These are phyloP conservation scores for Drosophila bipectinata DNA, from an alignment of 1,140 invertebrate genomes.

Conservation along the genomic window DNA sequence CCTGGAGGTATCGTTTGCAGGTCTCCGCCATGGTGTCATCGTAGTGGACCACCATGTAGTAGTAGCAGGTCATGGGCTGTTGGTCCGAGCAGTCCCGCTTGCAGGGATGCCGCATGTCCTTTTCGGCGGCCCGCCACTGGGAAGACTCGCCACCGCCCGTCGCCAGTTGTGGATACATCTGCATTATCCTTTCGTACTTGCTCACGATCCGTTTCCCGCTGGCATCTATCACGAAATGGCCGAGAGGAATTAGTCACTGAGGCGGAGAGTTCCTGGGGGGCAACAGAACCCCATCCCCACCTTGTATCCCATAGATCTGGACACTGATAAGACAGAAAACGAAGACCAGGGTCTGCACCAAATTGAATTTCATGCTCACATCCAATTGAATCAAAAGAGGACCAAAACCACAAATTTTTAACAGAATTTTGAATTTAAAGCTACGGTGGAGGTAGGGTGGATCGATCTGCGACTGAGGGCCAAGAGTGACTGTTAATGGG, in stretches of 20 bases:
- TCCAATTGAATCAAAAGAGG: slow-evolving; percentile 1
- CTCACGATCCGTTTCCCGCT: slow-evolving; percentile 66
- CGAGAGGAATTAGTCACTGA: background rate
- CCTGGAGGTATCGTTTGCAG: slow-evolving; percentile 68
- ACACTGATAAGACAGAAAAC: slow-evolving; percentile 55
- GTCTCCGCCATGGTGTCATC: slow-evolving; percentile 74
- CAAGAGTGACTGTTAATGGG: slow-evolving; percentile 52
- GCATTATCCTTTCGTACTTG: slow-evolving; percentile 67
- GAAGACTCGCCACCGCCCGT: slow-evolving; percentile 48
- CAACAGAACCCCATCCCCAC: slow-evolving; percentile 46
- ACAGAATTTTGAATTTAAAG: background rate
- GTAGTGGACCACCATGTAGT: slow-evolving; percentile 79
- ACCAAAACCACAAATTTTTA: no score
- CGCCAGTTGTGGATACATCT: slow-evolving; percentile 66
- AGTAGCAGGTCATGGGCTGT: slow-evolving; percentile 78
- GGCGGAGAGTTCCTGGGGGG: background rate
- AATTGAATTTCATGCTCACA: slow-evolving; percentile 46
- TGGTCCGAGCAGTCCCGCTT: slow-evolving; percentile 64
- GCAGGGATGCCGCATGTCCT: slow-evolving; percentile 69
- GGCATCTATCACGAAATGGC: slow-evolving; percentile 43
- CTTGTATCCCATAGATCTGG: slow-evolving; percentile 71
- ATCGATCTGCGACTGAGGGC: slow-evolving; percentile 30
- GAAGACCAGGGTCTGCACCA: slow-evolving; percentile 44
- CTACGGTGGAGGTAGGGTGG: background rate
- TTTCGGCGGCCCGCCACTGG: slow-evolving; percentile 65